Percentiles rank a stretch among this genome's conserved stretches.
These are phyloP conservation scores for Lutjanus erythropterus DNA, from an alignment of 2,113 vertebrate species.

Conservation along the genomic window DNA sequence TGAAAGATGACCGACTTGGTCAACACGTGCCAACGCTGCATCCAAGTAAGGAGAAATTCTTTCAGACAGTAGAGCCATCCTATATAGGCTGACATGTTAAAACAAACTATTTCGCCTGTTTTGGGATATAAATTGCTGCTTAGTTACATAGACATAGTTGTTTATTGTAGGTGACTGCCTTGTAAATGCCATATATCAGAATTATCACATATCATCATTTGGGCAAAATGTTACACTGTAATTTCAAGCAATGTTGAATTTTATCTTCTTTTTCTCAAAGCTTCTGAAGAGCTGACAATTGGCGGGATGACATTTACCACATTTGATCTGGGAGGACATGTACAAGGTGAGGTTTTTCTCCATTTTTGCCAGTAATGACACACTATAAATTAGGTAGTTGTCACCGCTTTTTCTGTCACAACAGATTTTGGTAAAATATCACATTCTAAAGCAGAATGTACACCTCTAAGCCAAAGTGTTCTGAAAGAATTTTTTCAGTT, in stretches of 20 bases:
- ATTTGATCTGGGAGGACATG: conserved; percentile 96
- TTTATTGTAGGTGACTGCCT: neutral
- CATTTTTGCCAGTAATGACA: neutral
- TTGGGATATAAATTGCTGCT: too few species aligned
- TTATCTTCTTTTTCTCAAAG: conserved; percentile 73
- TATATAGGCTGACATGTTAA: neutral
- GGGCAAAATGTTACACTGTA: neutral
- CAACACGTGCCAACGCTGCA: conserved; percentile 97
- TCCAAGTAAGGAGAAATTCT: conserved; percentile 88
- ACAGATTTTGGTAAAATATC: neutral
- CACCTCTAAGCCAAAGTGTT: neutral
- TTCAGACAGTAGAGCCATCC: neutral
- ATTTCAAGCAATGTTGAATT: neutral
- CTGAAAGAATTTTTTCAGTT: neutral
- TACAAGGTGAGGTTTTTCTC: conserved; percentile 88
- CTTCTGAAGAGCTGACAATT: conserved; percentile 96
- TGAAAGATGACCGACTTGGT: conserved; percentile 95
- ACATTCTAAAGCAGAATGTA: neutral
- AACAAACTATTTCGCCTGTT: neutral
- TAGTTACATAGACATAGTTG: neutral
- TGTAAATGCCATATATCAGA: neutral
- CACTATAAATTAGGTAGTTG: neutral
- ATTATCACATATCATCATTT: neutral
- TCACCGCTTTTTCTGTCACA: too few species aligned
- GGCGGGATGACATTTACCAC: conserved; percentile 98